Base-by-base conservation (phyloP, 1,140 invertebrate genomes). In the Pantala flavescens region DNA sequence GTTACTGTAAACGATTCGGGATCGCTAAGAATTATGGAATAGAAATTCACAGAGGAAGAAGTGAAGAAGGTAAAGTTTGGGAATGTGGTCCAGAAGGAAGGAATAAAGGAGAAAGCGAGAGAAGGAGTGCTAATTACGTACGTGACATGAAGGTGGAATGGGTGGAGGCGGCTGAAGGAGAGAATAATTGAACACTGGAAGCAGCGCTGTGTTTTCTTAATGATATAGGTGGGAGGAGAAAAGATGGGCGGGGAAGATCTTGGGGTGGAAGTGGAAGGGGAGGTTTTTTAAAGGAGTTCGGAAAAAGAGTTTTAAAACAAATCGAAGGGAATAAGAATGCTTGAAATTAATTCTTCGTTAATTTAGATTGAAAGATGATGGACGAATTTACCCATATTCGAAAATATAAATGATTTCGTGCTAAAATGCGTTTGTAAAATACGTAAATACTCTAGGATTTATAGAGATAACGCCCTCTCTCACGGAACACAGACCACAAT, bases 111-210 rank as follows among this genome's bases (percentile, higher is more conserved):
- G 49, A 14, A 63, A 12, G 12, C 5, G 49, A 12, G 12, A 14
- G 12, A 63, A 63, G 49, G 49, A 21, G 49, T 16, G 49, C 14
- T 63, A 63, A 63, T 63, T 63, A 63, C 49, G 49, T 63, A 63
- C 49, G 49, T 63, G 49, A 63, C 49, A 21, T 21, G 49, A 63
- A 63, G 49, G 14, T 63, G 49, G 49, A 63, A 63, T 63, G 49
- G 49, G 49, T 63, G 49, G 49, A 7, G 49, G n/a, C 28, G 28
- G 49, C 14, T 7, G 49, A 63, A 63, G 49, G 49, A 63, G 49
- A 63, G 49, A 63, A 63, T 63, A 63, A 63, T 63, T 63, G 49
- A 63, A 63, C 49, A 63, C 49, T 16, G 49, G n/a, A 21, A 63
- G 14, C 14, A 21, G 49, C 49, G 49, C 49, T 19, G 49, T 63